A percentile compares a stretch with the other conserved stretches of the same genome.
Conservation (phyloP, 2,888 invertebrate genomes). For the Ommatoiulus sabulosus region DNA sequence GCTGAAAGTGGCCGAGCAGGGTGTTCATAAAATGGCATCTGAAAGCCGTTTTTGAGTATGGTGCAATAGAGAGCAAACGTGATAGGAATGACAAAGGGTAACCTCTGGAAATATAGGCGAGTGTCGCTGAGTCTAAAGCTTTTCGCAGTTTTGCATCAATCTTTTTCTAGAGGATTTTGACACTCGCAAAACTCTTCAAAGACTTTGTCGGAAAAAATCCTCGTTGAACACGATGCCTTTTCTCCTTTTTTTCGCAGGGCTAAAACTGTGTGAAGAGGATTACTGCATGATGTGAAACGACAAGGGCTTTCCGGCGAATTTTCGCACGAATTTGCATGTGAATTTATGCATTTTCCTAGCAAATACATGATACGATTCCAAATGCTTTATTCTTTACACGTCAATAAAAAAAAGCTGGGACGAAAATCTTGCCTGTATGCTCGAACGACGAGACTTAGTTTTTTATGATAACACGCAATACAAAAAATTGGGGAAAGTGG, state of each 20-base stretch:
- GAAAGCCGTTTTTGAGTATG: neutral
- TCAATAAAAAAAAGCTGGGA: conserved; percentile 26
- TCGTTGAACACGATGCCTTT: neutral
- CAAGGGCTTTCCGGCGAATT: conserved; percentile 7
- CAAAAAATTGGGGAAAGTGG: neutral
- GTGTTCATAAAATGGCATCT: conserved; percentile 42
- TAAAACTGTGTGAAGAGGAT: conserved; percentile 47
- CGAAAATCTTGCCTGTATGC: neutral
- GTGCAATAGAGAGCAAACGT: conserved; percentile 17
- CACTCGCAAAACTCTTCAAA: conserved; percentile 25
- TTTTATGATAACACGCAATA: neutral
- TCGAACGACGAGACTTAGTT: neutral
- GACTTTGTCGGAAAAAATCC: conserved; percentile 42
- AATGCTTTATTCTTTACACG: conserved; percentile 38
- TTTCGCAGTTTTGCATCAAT: conserved; percentile 45
- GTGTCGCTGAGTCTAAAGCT: neutral
- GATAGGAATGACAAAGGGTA: conserved; percentile 1
- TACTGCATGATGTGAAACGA: conserved; percentile 47
- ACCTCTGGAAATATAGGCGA: conserved; percentile 13
- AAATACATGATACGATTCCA: conserved; percentile 36
- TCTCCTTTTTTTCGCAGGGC: neutral
- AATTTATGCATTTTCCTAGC: conserved; percentile 19
- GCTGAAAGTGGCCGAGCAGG: neutral
- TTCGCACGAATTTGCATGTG: conserved; percentile 30
- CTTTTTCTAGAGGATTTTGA: conserved; percentile 50